A percentile compares a stretch with the other conserved stretches of the same genome.
phyloP scores from a whole-genome alignment of 2,888 invertebrate species.

The Chymomyza fuscimana region DNA sequence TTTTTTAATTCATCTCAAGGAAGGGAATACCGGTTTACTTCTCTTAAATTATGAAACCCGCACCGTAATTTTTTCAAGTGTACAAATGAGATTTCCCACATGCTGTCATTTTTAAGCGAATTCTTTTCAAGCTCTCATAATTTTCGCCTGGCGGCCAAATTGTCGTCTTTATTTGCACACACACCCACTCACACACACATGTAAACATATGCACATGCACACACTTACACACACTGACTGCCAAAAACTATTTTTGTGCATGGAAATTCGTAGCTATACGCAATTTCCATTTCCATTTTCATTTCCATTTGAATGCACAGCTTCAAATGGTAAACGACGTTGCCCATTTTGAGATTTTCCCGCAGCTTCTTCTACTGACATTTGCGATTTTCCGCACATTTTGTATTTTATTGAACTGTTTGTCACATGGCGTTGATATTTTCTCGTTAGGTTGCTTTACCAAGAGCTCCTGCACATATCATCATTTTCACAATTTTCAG shows the following conservation, averaged over 20 bases:
- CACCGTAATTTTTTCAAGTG: neutral
- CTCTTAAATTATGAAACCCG: too few species aligned
- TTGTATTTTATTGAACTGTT: conserved; percentile 76
- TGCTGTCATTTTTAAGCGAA: conserved; percentile 17
- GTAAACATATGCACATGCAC: conserved; percentile 20
- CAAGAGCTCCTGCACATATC: conserved; percentile 6
- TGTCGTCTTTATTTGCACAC: conserved; percentile 66
- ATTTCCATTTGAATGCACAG: conserved; percentile 70
- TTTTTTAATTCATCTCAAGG: too few species aligned
- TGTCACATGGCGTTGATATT: conserved; percentile 65
- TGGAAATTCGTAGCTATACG: conserved; percentile 23
- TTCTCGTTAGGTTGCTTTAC: conserved; percentile 32
- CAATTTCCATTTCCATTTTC: conserved; percentile 41
- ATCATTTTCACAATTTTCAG: conserved; percentile 34
- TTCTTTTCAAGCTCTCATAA: conserved; percentile 58
- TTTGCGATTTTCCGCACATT: conserved; percentile 77
- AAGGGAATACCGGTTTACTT: too few species aligned
- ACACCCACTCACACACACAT: conserved; percentile 20
- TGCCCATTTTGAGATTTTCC: conserved; percentile 57
- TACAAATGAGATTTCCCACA: conserved; percentile 3
- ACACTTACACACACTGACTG: neutral
- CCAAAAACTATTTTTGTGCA: conserved; percentile 27
- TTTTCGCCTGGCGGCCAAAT: conserved; percentile 73
- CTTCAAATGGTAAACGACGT: conserved; percentile 59
- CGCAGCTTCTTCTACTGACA: conserved; percentile 44